A percentile compares a stretch with the other conserved stretches of the same genome.
These are phyloP conservation scores for Willisornis vidua DNA, from an alignment of 2,113 vertebrate genomes.

Conservation along the genomic window DNA sequence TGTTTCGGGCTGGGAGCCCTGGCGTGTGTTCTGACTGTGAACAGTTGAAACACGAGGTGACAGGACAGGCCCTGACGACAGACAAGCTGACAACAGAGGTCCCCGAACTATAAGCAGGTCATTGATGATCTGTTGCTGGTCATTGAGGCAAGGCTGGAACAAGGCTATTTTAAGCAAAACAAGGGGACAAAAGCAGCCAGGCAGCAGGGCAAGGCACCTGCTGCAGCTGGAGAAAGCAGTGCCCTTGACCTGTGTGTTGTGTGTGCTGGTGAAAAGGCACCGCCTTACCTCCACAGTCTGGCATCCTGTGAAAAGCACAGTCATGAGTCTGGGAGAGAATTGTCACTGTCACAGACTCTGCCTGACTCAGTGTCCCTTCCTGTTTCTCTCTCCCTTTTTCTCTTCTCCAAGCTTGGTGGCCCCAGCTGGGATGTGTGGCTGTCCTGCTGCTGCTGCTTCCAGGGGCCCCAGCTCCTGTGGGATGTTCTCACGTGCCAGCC, in stretches of 20 bases:
- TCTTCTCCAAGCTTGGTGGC: neutral
- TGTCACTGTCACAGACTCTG: neutral
- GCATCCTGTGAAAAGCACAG: neutral
- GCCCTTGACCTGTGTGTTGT: neutral
- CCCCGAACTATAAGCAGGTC: neutral
- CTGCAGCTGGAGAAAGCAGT: neutral
- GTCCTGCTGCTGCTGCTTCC: neutral
- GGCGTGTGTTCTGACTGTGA: neutral
- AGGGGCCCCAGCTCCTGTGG: neutral
- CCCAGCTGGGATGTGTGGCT: neutral
- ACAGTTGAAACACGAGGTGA: neutral
- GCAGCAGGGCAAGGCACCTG: neutral
- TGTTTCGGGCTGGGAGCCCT: neutral
- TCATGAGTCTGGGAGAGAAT: neutral
- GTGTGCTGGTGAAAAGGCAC: neutral
- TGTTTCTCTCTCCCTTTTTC: neutral
- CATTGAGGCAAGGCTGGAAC: neutral
- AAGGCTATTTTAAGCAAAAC: neutral
- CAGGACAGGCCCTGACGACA: neutral
- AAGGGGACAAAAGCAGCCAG: neutral
- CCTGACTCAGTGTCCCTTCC: neutral
- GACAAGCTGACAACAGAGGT: neutral
- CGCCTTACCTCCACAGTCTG: neutral
- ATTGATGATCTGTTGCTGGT: neutral
- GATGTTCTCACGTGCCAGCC: neutral